Evolutionary conservation across 2,888 invertebrate genomes (phyloP), one percentile per base, ranked within the genome.

Genomic region (Tiphia femorata): DNA sequence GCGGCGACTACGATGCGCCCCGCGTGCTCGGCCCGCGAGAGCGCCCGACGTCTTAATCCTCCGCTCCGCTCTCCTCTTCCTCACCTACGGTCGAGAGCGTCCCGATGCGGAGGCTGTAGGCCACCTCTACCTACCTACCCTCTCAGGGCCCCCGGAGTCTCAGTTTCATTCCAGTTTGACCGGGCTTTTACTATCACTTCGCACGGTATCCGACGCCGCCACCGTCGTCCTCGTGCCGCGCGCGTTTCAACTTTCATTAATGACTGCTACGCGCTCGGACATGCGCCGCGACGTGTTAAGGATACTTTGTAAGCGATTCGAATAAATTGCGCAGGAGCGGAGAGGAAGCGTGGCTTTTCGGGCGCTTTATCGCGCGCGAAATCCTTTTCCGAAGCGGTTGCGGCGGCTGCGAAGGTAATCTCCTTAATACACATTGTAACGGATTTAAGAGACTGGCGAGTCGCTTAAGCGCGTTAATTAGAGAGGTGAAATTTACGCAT

Each of bases 171-270:
- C 33, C 33, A 33, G 33, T 33, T 33, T 33, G 33, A n/a, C 12
- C 33, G 33, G 33, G 12, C 33, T 33, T 33, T 14, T 33, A 33
- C 33, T 12, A 33, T 33, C 33, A 33, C 33, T 14, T 33, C 33
- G 12, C 10, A 6, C 33, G 25, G n/a, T n/a, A n/a, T n/a, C n/a
- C n/a, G n/a, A n/a, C n/a, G n/a, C n/a, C n/a, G n/a, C n/a, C 25
- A 25, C 25, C 6, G 5, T 8, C 3, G 12, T 12, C 4, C 33
- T 6, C 33, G 33, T 14, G 5, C 3, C 12, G 4, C 33, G 4
- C 12, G 14, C 33, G 33, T n/a, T 33, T 33, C 33, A 33, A 33
- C 33, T 33, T 33, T 33, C 33, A 33, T 33, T 33, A 33, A 33
- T 33, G 33, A 33, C 33, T 33, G 33, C 33, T 14, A 12, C 33